Evolutionary conservation across 1,140 invertebrate genomes (phyloP).

Genomic region (Listronotus bonariensis): DNA sequence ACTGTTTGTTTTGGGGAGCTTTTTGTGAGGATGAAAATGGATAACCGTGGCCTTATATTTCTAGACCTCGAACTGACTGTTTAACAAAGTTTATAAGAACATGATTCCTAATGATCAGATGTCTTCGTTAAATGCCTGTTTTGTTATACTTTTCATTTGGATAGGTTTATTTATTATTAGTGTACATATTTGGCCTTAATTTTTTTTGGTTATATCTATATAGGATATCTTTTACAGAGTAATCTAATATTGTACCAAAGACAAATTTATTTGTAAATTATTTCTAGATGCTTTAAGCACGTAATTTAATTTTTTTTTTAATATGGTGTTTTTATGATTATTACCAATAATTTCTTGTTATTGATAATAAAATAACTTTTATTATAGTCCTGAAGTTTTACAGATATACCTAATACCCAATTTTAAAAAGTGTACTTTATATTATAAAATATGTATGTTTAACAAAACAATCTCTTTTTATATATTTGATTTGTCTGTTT

Average conservation of each 20-base stretch:
- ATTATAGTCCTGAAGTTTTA: background rate
- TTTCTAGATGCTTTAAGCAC: constrained; percentile 4
- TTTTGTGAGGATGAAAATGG: constrained; percentile 74
- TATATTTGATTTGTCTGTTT: too few species aligned
- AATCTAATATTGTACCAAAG: constrained; percentile 9
- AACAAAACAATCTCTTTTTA: too few species aligned
- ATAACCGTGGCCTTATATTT: constrained; percentile 34
- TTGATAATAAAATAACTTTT: constrained; percentile 10
- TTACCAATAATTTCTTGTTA: background rate
- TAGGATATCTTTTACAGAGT: background rate
- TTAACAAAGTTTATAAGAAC: constrained; percentile 6
- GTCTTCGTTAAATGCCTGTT: constrained; percentile 5
- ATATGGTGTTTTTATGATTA: background rate
- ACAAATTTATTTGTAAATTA: constrained; percentile 4
- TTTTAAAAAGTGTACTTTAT: too few species aligned
- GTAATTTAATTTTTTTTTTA: background rate
- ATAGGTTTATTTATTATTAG: constrained; percentile 20
- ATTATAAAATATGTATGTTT: too few species aligned
- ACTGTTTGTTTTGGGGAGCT: constrained; percentile 88
- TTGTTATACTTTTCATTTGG: constrained; percentile 2
- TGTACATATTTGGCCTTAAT: constrained; percentile 14
- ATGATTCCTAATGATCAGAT: constrained; percentile 3
- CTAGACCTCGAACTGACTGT: background rate
- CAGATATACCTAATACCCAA: background rate
- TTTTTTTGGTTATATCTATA: background rate